phyloP scores from a whole-genome alignment of 2,797 vertebrate genomes.

The Eospalax fontanierii region DNA sequence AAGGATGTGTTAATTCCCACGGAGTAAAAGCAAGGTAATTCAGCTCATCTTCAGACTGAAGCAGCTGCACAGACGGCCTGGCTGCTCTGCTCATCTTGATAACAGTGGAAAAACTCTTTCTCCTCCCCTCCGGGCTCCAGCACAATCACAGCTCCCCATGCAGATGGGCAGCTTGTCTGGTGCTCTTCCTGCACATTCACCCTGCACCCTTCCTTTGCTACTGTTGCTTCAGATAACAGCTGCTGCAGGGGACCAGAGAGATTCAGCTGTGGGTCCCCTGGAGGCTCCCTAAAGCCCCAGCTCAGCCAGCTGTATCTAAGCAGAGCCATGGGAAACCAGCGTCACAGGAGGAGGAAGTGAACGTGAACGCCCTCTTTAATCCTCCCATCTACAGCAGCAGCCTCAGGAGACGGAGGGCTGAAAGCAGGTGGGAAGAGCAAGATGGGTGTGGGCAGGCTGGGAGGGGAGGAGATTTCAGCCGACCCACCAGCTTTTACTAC shows the following conservation, averaged over 20 bases:
- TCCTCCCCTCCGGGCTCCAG: slow-evolving; percentile 18
- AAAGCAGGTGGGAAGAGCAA: background rate
- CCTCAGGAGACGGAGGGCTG: background rate
- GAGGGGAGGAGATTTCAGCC: background rate
- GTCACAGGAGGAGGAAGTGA: slow-evolving; percentile 56
- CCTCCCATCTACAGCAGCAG: slow-evolving; percentile 12
- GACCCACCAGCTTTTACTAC: slow-evolving; percentile 45
- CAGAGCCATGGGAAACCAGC: slow-evolving; percentile 35
- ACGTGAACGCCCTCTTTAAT: slow-evolving; percentile 66
- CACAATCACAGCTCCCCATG: slow-evolving; percentile 75
- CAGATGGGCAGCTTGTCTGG: slow-evolving; percentile 68
- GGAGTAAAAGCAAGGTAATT: slow-evolving; percentile 78
- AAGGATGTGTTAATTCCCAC: slow-evolving; percentile 64
- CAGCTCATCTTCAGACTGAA: slow-evolving; percentile 59
- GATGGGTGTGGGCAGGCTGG: too few species aligned
- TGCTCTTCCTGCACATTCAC: slow-evolving; percentile 72
- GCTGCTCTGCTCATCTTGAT: slow-evolving; percentile 75
- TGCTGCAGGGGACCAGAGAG: slow-evolving; percentile 69
- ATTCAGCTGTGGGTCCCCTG: slow-evolving; percentile 72
- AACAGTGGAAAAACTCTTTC: slow-evolving; percentile 70
- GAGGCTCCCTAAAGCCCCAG: slow-evolving; percentile 76
- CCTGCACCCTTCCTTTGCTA: slow-evolving; percentile 74
- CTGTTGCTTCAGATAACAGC: slow-evolving; percentile 75
- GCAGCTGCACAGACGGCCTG: slow-evolving; percentile 69
- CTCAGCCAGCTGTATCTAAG: slow-evolving; percentile 71